Base-by-base conservation (phyloP, 1,140 invertebrate species). In the Nephila pilipes region DNA sequence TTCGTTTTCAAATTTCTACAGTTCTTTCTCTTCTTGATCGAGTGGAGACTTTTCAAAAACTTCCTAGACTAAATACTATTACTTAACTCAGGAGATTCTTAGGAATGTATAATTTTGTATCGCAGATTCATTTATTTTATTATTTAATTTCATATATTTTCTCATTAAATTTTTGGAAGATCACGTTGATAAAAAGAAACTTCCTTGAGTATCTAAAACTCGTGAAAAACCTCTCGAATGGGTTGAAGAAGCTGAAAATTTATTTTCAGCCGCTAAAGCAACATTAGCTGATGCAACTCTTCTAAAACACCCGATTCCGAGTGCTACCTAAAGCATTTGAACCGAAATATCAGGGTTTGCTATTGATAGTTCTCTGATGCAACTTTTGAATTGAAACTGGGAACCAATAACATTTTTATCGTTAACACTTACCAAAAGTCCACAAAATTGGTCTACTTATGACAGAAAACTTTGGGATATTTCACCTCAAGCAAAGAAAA, bases 401-500 rank as follows among this genome's bases (percentile, higher is more conserved):
- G 18, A 22, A 60, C 58, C 18, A 20, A 22, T 60, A 20, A 2
- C 1, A 2, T 60, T 60, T 60, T 60, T 16, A 20, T 60, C 18
- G 22, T 5, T 60, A 22, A 60, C 14, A 22, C 1, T 20, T 22
- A 1, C 4, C 0, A 0, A 16, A 20, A 60, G 0, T 4, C 58
- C 5, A 20, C 58, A 60, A 60, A 60, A 20, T 20, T 22, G 18
- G 58, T 22, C 58, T 20, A 22, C 58, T 22, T 60, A 60, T 60
- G 18, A 18, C 18, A 0, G 58, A 22, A 0, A 1, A 12, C 18
- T 29, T 79, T 60, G n/a, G n/a, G n/a, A n/a, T n/a, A n/a, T n/a
- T n/a, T n/a, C n/a, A n/a, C n/a, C n/a, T n/a, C n/a, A n/a, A 96
- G 8, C 95, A 94, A 85, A 55, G 18, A 85, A 94, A 87, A 95